A percentile compares a stretch with the other conserved stretches of the same genome.
Evolutionary conservation across 2,888 invertebrate genomes (phyloP).

Genomic region (Apodemia zela): DNA sequence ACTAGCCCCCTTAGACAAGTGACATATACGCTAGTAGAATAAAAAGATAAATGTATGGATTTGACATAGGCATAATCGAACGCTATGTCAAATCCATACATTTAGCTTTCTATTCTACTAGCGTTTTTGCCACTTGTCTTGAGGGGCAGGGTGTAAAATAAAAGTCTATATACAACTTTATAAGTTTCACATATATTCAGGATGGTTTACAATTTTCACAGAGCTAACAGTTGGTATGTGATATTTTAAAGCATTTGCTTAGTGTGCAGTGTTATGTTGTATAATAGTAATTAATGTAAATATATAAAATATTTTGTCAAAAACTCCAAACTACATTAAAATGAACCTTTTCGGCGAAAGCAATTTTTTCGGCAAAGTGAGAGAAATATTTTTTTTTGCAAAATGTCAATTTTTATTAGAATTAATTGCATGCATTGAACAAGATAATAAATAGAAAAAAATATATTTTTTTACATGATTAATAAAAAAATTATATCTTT

Average conservation of each 20-base stretch:
- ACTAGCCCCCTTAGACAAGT: no score
- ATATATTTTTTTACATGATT: constrained; percentile 34
- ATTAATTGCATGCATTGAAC: constrained; percentile 29
- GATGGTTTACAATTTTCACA: constrained; percentile 57
- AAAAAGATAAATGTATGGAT: no score
- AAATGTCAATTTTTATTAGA: constrained; percentile 19
- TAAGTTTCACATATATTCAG: constrained; percentile 63
- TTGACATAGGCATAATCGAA: no score
- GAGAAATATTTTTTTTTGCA: constrained; percentile 9
- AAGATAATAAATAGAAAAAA: constrained; percentile 41
- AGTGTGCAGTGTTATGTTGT: constrained; percentile 13
- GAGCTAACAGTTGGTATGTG: constrained; percentile 62
- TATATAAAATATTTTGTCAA: constrained; percentile 20
- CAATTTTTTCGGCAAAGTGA: constrained; percentile 16
- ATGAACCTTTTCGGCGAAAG: constrained; percentile 15
- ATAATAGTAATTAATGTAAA: constrained; percentile 17
- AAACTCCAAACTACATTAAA: constrained; percentile 21
- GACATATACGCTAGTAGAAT: no score
- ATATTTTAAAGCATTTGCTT: constrained; percentile 58
- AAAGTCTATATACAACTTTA: constrained; percentile 51
- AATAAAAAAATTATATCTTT: constrained; percentile 25
- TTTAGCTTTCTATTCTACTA: no score
- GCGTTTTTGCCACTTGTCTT: no score
- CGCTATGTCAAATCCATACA: no score
- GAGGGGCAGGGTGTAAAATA: background rate